Evolutionary conservation across 2,888 invertebrate genomes (phyloP).

Genomic region (Conomelus anceps): DNA sequence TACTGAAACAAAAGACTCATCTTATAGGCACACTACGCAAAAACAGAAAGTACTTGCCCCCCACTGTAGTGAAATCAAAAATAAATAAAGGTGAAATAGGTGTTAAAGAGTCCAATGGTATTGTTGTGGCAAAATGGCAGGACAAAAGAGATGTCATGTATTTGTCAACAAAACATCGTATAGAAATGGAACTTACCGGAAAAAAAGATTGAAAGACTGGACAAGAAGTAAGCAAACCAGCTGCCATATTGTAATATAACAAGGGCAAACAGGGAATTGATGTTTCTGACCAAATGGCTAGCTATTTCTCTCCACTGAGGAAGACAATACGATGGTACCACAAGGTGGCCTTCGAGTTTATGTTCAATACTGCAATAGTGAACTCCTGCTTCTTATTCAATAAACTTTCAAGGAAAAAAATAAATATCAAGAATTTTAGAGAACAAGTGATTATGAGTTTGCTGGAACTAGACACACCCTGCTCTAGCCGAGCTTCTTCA

Average conservation of each 20-base stretch:
- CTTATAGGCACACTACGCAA: constrained; percentile 26
- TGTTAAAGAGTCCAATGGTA: constrained; percentile 21
- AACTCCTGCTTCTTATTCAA: no score
- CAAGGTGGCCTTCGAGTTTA: no score
- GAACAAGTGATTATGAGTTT: no score
- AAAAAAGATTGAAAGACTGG: no score
- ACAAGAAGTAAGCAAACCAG: constrained; percentile 30
- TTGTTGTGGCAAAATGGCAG: constrained; percentile 27
- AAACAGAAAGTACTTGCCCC: constrained; percentile 27
- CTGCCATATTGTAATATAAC: constrained; percentile 36
- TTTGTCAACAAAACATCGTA: constrained; percentile 24
- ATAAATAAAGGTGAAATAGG: constrained; percentile 26
- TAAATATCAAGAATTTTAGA: no score
- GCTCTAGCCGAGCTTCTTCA: no score
- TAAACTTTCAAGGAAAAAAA: no score
- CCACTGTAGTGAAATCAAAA: constrained; percentile 25
- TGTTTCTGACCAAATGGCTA: constrained; percentile 37
- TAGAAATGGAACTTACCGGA: no score
- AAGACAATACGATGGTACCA: constrained; percentile 30
- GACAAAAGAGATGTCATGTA: constrained; percentile 26
- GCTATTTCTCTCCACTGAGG: constrained; percentile 30
- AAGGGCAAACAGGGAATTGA: constrained; percentile 38
- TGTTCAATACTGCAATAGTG: no score
- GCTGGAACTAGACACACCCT: no score
- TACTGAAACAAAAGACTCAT: constrained; percentile 26